A percentile compares a stretch with the other conserved stretches of the same genome.
These are phyloP conservation scores for Enteromius argenteus DNA, from an alignment of 2,797 vertebrate genomes.

Conservation along the genomic window DNA sequence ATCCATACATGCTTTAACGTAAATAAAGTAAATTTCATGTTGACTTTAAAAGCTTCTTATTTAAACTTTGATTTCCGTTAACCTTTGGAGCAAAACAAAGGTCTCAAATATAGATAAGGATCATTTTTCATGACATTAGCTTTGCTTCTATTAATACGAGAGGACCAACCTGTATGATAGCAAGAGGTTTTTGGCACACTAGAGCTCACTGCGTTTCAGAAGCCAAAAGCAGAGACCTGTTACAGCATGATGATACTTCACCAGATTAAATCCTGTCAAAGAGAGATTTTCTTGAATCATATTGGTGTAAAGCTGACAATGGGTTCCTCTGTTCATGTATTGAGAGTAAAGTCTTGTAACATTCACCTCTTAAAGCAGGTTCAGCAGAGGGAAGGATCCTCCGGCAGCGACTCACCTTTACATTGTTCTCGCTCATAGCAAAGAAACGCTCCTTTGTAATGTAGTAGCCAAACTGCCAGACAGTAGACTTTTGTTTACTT, in stretches of 20 bases:
- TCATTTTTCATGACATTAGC: background rate
- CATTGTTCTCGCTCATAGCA: background rate
- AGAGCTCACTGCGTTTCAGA: background rate
- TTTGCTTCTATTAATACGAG: background rate
- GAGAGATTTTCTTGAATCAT: background rate
- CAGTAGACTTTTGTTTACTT: background rate
- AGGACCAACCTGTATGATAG: constrained; percentile 16
- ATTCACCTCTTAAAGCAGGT: constrained; percentile 3
- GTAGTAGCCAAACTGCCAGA: constrained; percentile 24
- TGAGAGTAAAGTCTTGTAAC: background rate
- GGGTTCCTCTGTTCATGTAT: background rate
- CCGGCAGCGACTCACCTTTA: background rate
- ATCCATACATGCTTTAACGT: background rate
- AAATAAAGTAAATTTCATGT: background rate
- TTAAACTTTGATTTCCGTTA: background rate
- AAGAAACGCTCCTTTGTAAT: constrained; percentile 9
- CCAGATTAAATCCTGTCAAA: background rate
- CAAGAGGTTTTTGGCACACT: background rate
- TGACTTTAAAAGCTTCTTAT: constrained; percentile 20
- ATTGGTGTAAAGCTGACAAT: background rate
- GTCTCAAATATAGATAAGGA: background rate
- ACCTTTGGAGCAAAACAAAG: background rate
- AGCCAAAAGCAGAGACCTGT: background rate
- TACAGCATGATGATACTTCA: background rate
- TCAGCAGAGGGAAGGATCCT: background rate